Evolutionary conservation across 2,797 vertebrate genomes (phyloP), one percentile per base, ranked within the genome.

Genomic region (Naso thynnoides): DNA sequence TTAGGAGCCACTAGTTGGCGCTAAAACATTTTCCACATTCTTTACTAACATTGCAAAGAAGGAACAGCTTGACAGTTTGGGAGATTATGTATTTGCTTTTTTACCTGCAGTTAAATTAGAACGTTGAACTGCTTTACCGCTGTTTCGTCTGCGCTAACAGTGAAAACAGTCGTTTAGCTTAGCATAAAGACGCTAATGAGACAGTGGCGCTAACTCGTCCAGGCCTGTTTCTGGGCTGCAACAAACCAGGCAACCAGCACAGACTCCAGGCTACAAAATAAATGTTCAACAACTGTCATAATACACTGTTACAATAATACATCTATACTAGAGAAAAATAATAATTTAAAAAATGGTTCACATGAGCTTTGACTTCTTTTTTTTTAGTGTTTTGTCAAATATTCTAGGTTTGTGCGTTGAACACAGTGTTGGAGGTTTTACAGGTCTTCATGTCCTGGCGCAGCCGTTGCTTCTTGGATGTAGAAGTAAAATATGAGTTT

Each of bases 371-470:
- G 2, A 13, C 21, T 0, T 9, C 0, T 15, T 53, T 0, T 6
- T 61, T 23, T 29, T 42, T 3, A 5, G 41, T 39, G 24, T 2
- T 9, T 7, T n/a, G n/a, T n/a, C n/a, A n/a, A n/a, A n/a, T n/a
- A n/a, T n/a, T n/a, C n/a, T n/a, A n/a, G n/a, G n/a, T n/a, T n/a
- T n/a, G n/a, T 48, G 53, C 52, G 23, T 47, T 11, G 4, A 50
- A 27, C 24, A 49, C 36, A n/a, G n/a, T 44, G 15, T 10, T 33
- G 10, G 33, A 33, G 33, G n/a, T 58, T 58, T 45, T 18, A 15
- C 19, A 45, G 15, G 24, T 52, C 27, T 41, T 47, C 11, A 18
- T 69, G 60, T 69, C 57, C 24, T 57, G 56, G 50, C 63, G 8
- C 23, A 42, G 16, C 15, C 0, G 0, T 48, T 54, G 4, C 0